Conservation (phyloP, 2,888 invertebrate species). For the Zygaena filipendulae region DNA sequence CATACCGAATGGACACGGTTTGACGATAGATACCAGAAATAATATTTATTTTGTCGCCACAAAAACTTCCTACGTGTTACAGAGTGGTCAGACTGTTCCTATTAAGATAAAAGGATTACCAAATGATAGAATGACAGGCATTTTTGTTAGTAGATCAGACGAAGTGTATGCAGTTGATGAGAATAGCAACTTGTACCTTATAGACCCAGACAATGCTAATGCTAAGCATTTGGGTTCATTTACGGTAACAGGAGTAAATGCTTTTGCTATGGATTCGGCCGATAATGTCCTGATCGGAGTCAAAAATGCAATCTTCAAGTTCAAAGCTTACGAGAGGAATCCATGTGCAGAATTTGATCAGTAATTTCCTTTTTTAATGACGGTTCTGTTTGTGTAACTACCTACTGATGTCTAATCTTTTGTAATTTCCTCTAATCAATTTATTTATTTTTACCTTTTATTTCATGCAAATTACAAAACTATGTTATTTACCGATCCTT, state of each 20-base stretch:
- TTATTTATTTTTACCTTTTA: too few relatives aligned
- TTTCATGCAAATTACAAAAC: slow-evolving; percentile 1
- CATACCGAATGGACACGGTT: slow-evolving; percentile 52
- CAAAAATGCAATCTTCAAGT: slow-evolving; percentile 42
- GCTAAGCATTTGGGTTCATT: slow-evolving; percentile 41
- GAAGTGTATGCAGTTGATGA: slow-evolving; percentile 55
- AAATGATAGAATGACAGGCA: slow-evolving; percentile 44
- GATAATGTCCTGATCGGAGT: slow-evolving; percentile 51
- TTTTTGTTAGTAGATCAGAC: slow-evolving; percentile 47
- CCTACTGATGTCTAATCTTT: slow-evolving; percentile 1
- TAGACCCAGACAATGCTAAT: slow-evolving; percentile 38
- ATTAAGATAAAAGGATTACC: slow-evolving; percentile 49
- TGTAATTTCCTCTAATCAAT: too few relatives aligned
- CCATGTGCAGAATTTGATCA: slow-evolving; percentile 34
- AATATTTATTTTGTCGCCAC: slow-evolving; percentile 53
- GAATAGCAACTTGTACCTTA: slow-evolving; percentile 38
- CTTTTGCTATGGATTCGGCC: slow-evolving; percentile 48
- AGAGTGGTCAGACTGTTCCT: slow-evolving; percentile 33
- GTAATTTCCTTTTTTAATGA: slow-evolving; percentile 20
- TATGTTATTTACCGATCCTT: too few relatives aligned
- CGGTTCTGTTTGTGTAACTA: slow-evolving; percentile 5
- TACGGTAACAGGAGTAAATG: slow-evolving; percentile 40
- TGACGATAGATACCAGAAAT: slow-evolving; percentile 45
- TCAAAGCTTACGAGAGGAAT: slow-evolving; percentile 35
- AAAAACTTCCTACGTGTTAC: slow-evolving; percentile 46